These are phyloP conservation scores for Myanophis thanlyinensis DNA, from an alignment of 2,113 vertebrate genomes.

Conservation along the genomic window DNA sequence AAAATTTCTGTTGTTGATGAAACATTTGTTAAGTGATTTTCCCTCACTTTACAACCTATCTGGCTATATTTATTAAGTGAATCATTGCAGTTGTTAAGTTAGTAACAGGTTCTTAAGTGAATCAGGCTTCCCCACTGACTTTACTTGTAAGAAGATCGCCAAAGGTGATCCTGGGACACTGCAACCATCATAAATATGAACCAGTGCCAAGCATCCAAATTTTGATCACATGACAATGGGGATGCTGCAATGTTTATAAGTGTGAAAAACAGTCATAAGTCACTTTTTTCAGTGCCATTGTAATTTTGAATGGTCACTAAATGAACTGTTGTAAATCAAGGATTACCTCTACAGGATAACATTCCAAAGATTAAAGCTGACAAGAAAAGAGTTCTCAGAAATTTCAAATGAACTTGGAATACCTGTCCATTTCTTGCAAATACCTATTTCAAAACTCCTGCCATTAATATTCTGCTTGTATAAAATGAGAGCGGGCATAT, in stretches of 20 bases:
- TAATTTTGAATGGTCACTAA: background rate
- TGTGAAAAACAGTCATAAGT: background rate
- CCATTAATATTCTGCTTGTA: background rate
- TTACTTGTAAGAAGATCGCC: background rate
- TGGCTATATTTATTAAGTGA: background rate
- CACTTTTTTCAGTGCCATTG: background rate
- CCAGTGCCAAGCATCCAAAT: background rate
- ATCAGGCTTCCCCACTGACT: background rate
- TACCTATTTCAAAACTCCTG: background rate
- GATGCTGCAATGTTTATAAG: background rate
- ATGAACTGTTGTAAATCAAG: background rate
- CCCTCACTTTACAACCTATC: background rate
- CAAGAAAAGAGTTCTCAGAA: background rate
- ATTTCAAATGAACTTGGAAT: background rate
- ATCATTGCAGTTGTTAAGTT: background rate
- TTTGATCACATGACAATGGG: background rate
- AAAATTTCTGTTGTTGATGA: background rate
- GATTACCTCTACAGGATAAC: background rate
- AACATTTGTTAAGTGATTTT: background rate
- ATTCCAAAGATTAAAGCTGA: background rate
- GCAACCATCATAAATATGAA: background rate
- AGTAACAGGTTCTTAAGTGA: background rate
- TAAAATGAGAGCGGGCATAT: background rate
- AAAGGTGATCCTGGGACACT: background rate
- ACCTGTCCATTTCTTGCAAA: background rate